A percentile compares a stretch with the other conserved stretches of the same genome.
Evolutionary conservation across 2,113 vertebrate species (phyloP).

Genomic region (Gobio gobio): DNA sequence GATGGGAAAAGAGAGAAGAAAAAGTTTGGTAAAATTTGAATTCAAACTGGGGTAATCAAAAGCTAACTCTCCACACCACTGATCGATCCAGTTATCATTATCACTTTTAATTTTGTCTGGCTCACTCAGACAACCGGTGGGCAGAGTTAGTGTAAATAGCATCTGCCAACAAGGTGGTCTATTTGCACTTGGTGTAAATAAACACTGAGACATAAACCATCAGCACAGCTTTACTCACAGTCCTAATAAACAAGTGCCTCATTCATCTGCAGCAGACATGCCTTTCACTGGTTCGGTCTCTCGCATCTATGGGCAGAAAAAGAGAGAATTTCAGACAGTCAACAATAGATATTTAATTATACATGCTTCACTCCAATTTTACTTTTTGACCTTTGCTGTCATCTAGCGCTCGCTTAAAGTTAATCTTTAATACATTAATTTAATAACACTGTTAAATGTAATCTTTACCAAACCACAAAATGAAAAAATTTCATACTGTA

Average conservation of each 20-base stretch:
- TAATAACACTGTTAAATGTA: not conserved
- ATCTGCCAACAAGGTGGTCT: too few species aligned
- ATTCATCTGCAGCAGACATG: slow-evolving; percentile 82
- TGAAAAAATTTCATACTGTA: not conserved
- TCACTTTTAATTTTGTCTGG: too few species aligned
- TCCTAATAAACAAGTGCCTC: slow-evolving; percentile 59
- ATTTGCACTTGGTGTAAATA: not conserved
- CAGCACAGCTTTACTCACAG: slow-evolving; percentile 70
- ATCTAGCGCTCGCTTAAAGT: not conserved
- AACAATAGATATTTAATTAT: not conserved
- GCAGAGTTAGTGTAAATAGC: too few species aligned
- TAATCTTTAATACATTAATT: not conserved
- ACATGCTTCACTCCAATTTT: not conserved
- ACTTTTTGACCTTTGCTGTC: not conserved
- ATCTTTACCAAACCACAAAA: not conserved
- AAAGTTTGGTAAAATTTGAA: too few species aligned
- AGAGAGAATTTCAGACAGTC: not conserved
- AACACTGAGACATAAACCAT: not conserved
- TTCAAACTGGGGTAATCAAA: too few species aligned
- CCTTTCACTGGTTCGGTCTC: slow-evolving; percentile 87
- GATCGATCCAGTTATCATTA: too few species aligned
- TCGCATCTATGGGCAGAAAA: slow-evolving; percentile 82
- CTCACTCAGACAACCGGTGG: too few species aligned
- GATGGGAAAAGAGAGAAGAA: too few species aligned
- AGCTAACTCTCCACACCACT: too few species aligned